Evolutionary conservation across 2,888 invertebrate genomes (phyloP).

Genomic region (Sminthurinus aureus): DNA sequence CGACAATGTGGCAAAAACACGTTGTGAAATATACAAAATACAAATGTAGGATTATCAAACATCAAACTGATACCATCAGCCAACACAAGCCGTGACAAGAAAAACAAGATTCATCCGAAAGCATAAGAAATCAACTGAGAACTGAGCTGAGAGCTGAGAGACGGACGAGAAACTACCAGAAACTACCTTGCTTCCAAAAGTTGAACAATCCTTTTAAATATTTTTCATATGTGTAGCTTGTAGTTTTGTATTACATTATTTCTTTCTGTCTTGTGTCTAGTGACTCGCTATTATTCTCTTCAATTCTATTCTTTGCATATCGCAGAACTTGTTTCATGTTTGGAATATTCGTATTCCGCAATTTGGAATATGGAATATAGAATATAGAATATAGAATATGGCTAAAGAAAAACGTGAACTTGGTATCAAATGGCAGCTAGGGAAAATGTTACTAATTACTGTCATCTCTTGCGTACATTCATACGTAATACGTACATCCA

Average conservation of each 20-base stretch:
- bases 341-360: neutral
- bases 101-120: neutral
- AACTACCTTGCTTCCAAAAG: neutral
- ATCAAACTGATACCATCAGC: neutral
- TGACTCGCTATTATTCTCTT: neutral
- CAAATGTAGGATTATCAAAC: neutral
- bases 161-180: neutral
- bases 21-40: neutral
- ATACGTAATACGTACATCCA: no score
- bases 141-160: no score
- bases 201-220: no score
- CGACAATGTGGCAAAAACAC: neutral
- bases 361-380: neutral
- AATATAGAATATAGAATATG: neutral
- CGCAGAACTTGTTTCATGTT: neutral
- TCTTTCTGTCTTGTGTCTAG: neutral
- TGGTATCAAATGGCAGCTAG: slow-evolving; percentile 13
- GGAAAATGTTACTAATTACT: slow-evolving; percentile 17
- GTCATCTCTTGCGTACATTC: neutral
- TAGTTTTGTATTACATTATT: neutral
- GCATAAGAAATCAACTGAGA: neutral
- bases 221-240: neutral
- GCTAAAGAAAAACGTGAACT: neutral
- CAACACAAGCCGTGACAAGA: neutral
- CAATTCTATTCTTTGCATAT: neutral